Evolutionary conservation across 1,140 invertebrate genomes (phyloP).

Genomic region (Aplysia californica): DNA sequence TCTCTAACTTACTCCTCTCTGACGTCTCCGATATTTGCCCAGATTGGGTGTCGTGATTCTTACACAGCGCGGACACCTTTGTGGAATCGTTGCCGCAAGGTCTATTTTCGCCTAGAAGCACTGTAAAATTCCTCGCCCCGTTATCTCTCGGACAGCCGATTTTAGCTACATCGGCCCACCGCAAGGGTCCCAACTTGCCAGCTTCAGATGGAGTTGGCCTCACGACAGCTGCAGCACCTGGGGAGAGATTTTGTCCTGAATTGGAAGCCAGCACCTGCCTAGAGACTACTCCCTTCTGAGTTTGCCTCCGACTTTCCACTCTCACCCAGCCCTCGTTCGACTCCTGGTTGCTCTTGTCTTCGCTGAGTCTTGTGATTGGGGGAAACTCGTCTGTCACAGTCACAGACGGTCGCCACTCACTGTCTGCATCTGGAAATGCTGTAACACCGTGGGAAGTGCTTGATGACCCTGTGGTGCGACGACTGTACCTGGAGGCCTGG

Average conservation of each 20-base stretch:
- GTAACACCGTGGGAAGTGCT: too few species aligned
- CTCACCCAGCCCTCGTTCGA: slow-evolving; percentile 14
- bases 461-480: too few species aligned
- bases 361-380: not conserved
- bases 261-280: too few species aligned
- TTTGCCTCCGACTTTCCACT: slow-evolving; percentile 3
- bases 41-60: not conserved
- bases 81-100: not conserved
- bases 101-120: not conserved
- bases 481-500: too few species aligned
- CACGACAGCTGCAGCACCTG: not conserved
- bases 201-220: not conserved
- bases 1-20: not conserved
- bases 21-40: not conserved
- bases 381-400: not conserved
- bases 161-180: slow-evolving; percentile 26
- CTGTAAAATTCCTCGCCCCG: not conserved
- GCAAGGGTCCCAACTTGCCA: not conserved
- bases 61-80: not conserved
- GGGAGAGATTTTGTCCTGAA: too few species aligned
- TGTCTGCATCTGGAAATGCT: not conserved
- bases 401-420: not conserved
- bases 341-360: not conserved
- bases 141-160: slow-evolving; percentile 3
- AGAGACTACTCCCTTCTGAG: not conserved